phyloP scores from a whole-genome alignment of 2,797 vertebrate genomes.

The Diplodus puntazzo region DNA sequence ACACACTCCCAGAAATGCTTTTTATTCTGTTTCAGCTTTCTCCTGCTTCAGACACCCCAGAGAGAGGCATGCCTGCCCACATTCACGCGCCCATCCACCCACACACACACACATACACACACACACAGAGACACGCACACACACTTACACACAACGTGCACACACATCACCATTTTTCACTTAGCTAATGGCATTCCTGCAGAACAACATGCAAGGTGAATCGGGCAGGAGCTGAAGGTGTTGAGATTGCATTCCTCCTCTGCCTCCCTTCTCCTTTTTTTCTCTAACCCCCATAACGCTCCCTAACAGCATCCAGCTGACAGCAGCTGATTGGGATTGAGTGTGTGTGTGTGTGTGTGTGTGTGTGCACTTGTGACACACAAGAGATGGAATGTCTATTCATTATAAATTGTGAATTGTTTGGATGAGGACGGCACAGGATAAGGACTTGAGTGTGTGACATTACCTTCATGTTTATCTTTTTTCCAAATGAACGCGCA shows the following conservation, averaged over 20 bases:
- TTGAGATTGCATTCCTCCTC: constrained; percentile 63
- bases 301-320: constrained; percentile 73
- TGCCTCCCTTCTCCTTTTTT: constrained; percentile 16
- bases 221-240: constrained; percentile 70
- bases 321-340: constrained; percentile 37
- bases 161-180: constrained; percentile 54
- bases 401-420: background rate
- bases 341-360: constrained; percentile 25
- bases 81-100: constrained; percentile 36
- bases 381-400: background rate
- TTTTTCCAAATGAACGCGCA: constrained; percentile 9
- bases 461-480: constrained; percentile 47
- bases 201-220: constrained; percentile 71
- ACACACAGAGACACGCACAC: constrained; percentile 3
- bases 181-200: constrained; percentile 72
- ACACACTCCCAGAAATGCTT: constrained; percentile 37
- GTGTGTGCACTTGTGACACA: constrained; percentile 16
- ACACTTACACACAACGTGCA: background rate
- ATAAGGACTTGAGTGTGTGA: constrained; percentile 1
- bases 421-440: background rate
- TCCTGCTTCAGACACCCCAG: constrained; percentile 15
- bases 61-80: constrained; percentile 30
- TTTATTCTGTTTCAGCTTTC: constrained; percentile 22
- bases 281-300: constrained; percentile 38
- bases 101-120: constrained; percentile 2